phyloP scores from a whole-genome alignment of 2,113 vertebrate species.

The Campylorhamphus procurvoides region DNA sequence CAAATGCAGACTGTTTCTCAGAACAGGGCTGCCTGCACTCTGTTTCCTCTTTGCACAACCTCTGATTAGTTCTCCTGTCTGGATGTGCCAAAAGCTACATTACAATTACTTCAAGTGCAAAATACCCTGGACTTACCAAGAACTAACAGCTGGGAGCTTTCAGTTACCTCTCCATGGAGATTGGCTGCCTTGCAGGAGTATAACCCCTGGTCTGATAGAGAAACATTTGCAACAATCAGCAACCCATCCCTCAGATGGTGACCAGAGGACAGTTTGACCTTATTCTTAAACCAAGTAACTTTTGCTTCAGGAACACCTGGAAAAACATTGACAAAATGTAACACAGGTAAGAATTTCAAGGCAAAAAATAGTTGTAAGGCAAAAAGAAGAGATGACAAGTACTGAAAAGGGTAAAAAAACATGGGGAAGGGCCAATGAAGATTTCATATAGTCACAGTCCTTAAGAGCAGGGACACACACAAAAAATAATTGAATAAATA shows the following conservation, averaged over 20 bases:
- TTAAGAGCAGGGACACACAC: not conserved
- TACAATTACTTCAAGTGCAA: not conserved
- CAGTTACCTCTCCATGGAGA: conserved; percentile 75
- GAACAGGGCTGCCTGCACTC: not conserved
- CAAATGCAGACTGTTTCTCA: not conserved
- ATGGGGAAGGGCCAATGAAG: not conserved
- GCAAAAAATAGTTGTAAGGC: not conserved
- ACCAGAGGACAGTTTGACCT: conserved; percentile 57
- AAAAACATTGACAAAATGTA: conserved; percentile 32
- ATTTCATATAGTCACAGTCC: not conserved
- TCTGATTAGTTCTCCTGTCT: not conserved
- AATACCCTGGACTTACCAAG: conserved; percentile 69
- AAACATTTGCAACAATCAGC: conserved; percentile 72
- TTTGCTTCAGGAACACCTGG: conserved; percentile 82
- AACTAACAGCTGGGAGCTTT: conserved; percentile 73
- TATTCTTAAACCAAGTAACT: conserved; percentile 81
- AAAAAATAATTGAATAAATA: not conserved
- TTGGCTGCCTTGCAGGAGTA: conserved; percentile 80
- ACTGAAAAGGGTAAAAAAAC: not conserved
- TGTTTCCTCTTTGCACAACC: not conserved
- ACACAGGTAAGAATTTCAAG: not conserved
- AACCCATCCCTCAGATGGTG: conserved; percentile 58
- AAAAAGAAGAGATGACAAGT: not conserved
- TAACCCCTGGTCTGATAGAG: conserved; percentile 72
- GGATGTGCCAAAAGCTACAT: not conserved